A percentile compares a stretch with the other conserved stretches of the same genome.
Evolutionary conservation across 1,140 invertebrate genomes (phyloP).

Genomic region (Stegodyphus mimosarum): DNA sequence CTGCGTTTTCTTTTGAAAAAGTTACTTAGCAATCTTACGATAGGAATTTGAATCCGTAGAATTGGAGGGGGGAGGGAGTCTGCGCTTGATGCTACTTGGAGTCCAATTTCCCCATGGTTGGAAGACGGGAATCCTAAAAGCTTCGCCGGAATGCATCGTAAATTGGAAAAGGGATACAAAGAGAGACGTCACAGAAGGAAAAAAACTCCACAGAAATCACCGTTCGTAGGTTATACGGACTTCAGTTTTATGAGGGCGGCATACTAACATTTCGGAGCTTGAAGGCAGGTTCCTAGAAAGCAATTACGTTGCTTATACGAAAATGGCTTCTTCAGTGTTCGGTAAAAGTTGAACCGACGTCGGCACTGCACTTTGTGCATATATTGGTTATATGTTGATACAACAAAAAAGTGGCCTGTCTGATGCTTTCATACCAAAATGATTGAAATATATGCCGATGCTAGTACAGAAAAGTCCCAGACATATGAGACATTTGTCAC

Average conservation of each 20-base stretch:
- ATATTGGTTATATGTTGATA: constrained; percentile 36
- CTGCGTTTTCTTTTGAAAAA: constrained; percentile 6
- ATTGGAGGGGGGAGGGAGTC: background rate
- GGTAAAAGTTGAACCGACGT: constrained; percentile 18
- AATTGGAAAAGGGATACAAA: constrained; percentile 39
- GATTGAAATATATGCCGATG: too few species aligned
- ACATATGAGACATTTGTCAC: too few species aligned
- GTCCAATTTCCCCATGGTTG: constrained; percentile 37
- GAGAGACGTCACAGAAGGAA: constrained; percentile 1
- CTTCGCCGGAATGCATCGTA: constrained; percentile 42
- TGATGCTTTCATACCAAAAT: background rate
- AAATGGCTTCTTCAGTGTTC: constrained; percentile 35
- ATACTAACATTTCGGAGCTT: constrained; percentile 42
- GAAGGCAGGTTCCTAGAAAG: constrained; percentile 5
- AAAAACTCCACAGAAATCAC: constrained; percentile 26
- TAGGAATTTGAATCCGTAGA: constrained; percentile 47
- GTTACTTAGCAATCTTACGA: constrained; percentile 51
- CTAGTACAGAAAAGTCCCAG: too few species aligned
- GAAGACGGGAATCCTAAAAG: constrained; percentile 37
- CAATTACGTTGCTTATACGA: constrained; percentile 50
- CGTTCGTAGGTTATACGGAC: constrained; percentile 28
- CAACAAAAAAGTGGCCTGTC: background rate
- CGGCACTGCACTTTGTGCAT: constrained; percentile 51
- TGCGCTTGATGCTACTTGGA: constrained; percentile 39
- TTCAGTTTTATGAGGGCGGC: constrained; percentile 50